Percentiles rank a stretch among this genome's conserved stretches.
phyloP scores from a whole-genome alignment of 2,797 vertebrate species.

The Hybognathus amarus region DNA sequence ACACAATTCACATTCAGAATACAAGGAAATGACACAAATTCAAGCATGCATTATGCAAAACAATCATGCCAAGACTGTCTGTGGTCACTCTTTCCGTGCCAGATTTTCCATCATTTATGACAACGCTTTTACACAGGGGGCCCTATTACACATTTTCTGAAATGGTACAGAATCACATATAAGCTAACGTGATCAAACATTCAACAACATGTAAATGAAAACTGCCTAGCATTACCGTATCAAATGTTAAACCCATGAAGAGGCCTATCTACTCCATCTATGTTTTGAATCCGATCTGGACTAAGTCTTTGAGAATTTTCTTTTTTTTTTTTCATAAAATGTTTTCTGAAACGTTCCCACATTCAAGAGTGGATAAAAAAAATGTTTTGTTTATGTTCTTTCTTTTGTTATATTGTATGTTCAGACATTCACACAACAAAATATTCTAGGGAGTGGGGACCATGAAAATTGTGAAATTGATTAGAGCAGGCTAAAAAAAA shows the following conservation, averaged over 20 bases:
- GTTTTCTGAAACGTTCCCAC: neutral
- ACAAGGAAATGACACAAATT: neutral
- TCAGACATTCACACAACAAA: neutral
- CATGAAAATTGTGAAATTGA: neutral
- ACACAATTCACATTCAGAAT: constrained; percentile 12
- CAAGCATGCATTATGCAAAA: neutral
- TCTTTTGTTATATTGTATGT: neutral
- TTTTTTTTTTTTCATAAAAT: neutral
- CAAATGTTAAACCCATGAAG: neutral
- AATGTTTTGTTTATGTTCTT: neutral
- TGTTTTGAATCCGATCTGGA: neutral
- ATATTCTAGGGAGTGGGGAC: neutral
- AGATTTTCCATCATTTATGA: neutral
- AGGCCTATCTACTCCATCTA: neutral
- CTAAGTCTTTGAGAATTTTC: neutral
- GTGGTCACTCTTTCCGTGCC: neutral
- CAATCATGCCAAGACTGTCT: neutral
- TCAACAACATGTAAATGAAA: neutral
- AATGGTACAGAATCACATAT: neutral
- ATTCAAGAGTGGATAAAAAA: neutral
- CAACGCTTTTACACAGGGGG: neutral
- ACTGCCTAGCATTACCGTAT: neutral
- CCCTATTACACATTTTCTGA: neutral
- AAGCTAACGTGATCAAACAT: neutral
- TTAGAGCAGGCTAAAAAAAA: neutral